Evolutionary conservation across 2,113 vertebrate species (phyloP).

Genomic region (Erythrolamprus reginae): DNA sequence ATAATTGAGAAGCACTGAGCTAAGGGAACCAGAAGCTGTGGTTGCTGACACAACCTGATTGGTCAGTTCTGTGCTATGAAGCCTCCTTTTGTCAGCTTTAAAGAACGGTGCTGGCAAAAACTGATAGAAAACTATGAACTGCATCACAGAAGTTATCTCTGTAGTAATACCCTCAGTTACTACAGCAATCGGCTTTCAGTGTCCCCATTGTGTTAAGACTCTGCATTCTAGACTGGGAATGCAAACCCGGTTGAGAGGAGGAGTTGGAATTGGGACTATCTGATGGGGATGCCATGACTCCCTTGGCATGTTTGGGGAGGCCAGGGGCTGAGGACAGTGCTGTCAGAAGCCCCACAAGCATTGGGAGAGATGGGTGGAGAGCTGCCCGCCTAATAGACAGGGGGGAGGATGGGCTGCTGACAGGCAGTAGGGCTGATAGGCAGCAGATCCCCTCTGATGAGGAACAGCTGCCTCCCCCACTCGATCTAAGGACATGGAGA

Average conservation of each 20-base stretch:
- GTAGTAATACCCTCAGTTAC: background rate
- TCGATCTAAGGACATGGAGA: background rate
- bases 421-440: background rate
- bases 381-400: background rate
- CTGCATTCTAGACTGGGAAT: background rate
- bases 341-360: background rate
- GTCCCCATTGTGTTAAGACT: background rate
- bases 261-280: background rate
- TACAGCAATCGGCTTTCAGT: background rate
- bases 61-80: background rate
- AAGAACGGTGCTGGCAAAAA: background rate
- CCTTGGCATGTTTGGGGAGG: background rate
- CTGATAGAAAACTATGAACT: background rate
- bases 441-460: background rate
- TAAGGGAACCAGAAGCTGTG: background rate
- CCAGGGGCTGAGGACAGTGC: background rate
- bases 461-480: background rate
- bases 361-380: no score
- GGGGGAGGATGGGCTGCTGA: background rate
- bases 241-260: background rate
- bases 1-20: no score
- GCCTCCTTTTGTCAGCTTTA: background rate
- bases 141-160: background rate
- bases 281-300: background rate
- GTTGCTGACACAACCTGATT: background rate